phyloP scores from a whole-genome alignment of 2,888 invertebrate genomes.

The Drosophila peninsularis region DNA sequence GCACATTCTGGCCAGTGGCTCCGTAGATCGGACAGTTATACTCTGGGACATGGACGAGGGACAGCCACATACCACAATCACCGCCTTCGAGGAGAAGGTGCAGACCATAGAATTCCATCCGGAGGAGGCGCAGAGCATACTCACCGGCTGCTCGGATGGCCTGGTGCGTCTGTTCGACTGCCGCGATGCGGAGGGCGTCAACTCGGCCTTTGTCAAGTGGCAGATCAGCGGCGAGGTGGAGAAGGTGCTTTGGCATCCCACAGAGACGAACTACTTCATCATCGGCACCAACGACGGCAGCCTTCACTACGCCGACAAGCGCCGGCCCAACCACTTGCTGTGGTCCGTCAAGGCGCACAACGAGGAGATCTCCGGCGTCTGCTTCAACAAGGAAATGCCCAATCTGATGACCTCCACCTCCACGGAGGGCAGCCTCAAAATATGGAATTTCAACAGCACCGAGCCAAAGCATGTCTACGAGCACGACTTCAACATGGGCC shows the following conservation, averaged over 20 bases:
- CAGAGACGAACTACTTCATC: conserved; percentile 91
- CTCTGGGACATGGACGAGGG: conserved; percentile 96
- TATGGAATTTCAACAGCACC: conserved; percentile 89
- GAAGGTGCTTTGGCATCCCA: conserved; percentile 92
- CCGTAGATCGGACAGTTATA: conserved; percentile 93
- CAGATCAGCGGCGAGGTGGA: conserved; percentile 91
- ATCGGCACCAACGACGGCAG: conserved; percentile 87
- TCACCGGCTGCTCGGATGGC: conserved; percentile 94
- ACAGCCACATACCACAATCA: conserved; percentile 90
- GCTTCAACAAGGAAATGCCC: conserved; percentile 89
- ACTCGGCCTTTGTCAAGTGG: conserved; percentile 87
- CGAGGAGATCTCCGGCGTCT: conserved; percentile 93
- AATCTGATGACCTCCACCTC: conserved; percentile 92
- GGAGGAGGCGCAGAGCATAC: conserved; percentile 91
- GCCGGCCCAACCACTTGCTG: conserved; percentile 87
- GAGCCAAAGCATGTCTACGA: conserved; percentile 80
- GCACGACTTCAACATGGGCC: conserved; percentile 89
- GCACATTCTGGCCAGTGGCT: conserved; percentile 96
- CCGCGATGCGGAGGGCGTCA: conserved; percentile 88
- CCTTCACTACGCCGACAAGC: conserved; percentile 90
- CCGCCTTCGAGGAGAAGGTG: conserved; percentile 91
- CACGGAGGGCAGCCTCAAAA: conserved; percentile 92
- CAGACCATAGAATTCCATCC: conserved; percentile 94
- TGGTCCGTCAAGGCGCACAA: conserved; percentile 92
- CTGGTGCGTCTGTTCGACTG: conserved; percentile 93